Evolutionary conservation across 2,888 invertebrate species (phyloP).

Genomic region (Iselma pallidipennis): DNA sequence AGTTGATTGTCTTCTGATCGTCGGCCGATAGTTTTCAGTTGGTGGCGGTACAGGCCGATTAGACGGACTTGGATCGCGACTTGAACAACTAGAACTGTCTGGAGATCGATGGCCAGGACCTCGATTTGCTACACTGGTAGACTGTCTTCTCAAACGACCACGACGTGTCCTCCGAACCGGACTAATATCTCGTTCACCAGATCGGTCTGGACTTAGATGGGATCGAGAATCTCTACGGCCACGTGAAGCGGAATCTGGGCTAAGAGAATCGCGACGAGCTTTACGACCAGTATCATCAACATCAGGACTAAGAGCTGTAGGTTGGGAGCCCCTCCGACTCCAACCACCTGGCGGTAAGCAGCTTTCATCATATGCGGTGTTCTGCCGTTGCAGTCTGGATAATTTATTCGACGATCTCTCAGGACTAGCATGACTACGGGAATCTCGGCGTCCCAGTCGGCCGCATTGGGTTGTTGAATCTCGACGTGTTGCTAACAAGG

Average conservation of each 20-base stretch:
- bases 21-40: slow-evolving; percentile 66
- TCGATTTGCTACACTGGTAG: slow-evolving; percentile 70
- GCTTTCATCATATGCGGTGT: slow-evolving; percentile 87
- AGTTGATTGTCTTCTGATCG: slow-evolving; percentile 84
- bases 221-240: slow-evolving; percentile 75
- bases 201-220: slow-evolving; percentile 75
- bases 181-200: slow-evolving; percentile 79
- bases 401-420: slow-evolving; percentile 60
- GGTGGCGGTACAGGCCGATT: slow-evolving; percentile 59
- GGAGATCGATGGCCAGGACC: slow-evolving; percentile 61
- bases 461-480: slow-evolving; percentile 88
- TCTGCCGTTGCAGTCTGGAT: slow-evolving; percentile 76
- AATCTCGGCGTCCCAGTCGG: slow-evolving; percentile 66
- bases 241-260: slow-evolving; percentile 84
- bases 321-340: slow-evolving; percentile 78
- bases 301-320: slow-evolving; percentile 80
- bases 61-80: slow-evolving; percentile 85
- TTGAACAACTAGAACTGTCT: slow-evolving; percentile 77
- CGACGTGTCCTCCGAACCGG: slow-evolving; percentile 73
- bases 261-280: slow-evolving; percentile 83
- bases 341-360: slow-evolving; percentile 67
- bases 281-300: slow-evolving; percentile 70
- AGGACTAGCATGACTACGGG: slow-evolving; percentile 68
- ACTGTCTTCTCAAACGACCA: slow-evolving; percentile 74
- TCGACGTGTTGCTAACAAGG: slow-evolving; percentile 62